Evolutionary conservation across 1,140 invertebrate genomes (phyloP).

Genomic region (Trichonephila clavipes): DNA sequence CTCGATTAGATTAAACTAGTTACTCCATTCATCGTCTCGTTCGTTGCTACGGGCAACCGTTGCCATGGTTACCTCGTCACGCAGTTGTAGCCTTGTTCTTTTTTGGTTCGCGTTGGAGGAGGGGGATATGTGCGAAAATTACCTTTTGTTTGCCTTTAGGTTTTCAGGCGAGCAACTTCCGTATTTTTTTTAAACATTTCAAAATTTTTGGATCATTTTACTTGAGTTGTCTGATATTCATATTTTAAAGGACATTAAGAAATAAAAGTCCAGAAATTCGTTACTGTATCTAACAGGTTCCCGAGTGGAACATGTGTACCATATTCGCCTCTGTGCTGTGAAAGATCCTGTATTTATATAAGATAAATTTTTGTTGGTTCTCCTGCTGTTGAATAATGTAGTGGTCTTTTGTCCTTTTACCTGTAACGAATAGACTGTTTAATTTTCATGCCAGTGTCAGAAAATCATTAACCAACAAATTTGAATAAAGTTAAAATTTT

Average conservation of each 20-base stretch:
- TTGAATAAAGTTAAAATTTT: no score
- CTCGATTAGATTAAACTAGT: slow-evolving; percentile 74
- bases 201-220: not conserved
- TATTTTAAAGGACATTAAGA: not conserved
- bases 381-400: no score
- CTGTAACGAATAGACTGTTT: no score
- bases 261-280: not conserved
- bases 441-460: no score
- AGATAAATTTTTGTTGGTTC: no score
- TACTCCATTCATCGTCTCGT: slow-evolving; percentile 75
- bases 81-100: slow-evolving; percentile 63
- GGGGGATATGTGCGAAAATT: not conserved
- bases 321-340: no score
- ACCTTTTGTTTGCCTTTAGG: not conserved
- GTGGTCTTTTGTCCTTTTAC: no score
- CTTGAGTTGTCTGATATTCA: not conserved
- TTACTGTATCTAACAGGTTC: no score
- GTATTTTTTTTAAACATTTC: not conserved
- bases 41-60: slow-evolving; percentile 65
- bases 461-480: no score
- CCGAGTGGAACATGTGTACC: no score
- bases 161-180: not conserved
- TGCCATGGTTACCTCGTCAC: slow-evolving; percentile 63
- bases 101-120: not conserved
- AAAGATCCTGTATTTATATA: no score